A percentile compares a stretch with the other conserved stretches of the same genome.
phyloP scores from a whole-genome alignment of 2,113 vertebrate genomes.

The Vidua macroura region DNA sequence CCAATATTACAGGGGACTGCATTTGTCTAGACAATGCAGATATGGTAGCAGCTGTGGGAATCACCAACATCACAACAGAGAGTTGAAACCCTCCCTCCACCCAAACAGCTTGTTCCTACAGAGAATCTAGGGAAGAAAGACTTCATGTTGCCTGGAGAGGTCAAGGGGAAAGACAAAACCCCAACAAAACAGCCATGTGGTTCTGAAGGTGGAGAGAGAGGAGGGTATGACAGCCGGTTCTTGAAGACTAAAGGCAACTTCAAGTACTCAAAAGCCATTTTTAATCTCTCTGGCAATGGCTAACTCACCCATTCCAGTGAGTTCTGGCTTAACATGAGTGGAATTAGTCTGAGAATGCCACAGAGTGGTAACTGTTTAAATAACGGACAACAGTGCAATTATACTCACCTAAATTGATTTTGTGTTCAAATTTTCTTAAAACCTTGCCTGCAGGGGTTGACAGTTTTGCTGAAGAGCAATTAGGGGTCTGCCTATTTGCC shows the following conservation, averaged over 20 bases:
- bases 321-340: neutral
- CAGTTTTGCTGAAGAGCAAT: slow-evolving; percentile 68
- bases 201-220: neutral
- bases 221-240: neutral
- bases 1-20: neutral
- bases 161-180: neutral
- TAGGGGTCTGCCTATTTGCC: slow-evolving; percentile 72
- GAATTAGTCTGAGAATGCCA: neutral
- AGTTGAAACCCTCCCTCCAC: neutral
- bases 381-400: neutral
- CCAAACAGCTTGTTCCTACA: neutral
- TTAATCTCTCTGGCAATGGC: neutral
- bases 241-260: neutral
- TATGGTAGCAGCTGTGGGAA: neutral
- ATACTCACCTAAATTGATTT: slow-evolving; percentile 83
- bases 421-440: slow-evolving; percentile 81
- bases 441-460: slow-evolving; percentile 79
- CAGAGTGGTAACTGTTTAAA: neutral
- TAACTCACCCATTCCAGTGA: neutral
- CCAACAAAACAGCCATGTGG: neutral
- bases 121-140: neutral
- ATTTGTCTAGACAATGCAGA: neutral
- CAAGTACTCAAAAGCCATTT: neutral
- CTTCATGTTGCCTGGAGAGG: neutral
- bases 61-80: neutral